Evolutionary conservation across 2,113 vertebrate species (phyloP).

Genomic region (Numenius arquata): DNA sequence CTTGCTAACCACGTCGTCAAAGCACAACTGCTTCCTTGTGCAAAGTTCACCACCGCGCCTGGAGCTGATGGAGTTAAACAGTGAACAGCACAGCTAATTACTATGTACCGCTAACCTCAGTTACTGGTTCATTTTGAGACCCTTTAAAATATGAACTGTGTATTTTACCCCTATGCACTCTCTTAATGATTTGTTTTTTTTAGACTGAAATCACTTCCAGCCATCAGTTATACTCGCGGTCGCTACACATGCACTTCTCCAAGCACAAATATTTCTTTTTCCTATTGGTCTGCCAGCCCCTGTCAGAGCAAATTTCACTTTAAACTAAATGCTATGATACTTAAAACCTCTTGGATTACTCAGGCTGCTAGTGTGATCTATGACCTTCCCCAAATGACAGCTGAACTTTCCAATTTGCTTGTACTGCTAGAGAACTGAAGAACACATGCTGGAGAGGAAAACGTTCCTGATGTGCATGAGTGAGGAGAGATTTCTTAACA

Average conservation of each 20-base stretch:
- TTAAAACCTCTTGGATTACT: conserved; percentile 81
- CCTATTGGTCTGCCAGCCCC: conserved; percentile 85
- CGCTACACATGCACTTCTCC: conserved; percentile 76
- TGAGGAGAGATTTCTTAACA: conserved; percentile 57
- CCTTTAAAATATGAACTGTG: conserved; percentile 92
- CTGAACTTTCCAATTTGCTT: conserved; percentile 79
- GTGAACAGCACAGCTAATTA: conserved; percentile 74
- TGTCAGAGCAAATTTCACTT: conserved; percentile 89
- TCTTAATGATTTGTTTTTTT: conserved; percentile 93
- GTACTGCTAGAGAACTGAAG: conserved; percentile 60
- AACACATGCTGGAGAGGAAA: conserved; percentile 71
- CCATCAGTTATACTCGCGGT: conserved; percentile 82
- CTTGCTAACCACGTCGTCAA: neutral
- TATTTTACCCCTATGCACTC: conserved; percentile 90
- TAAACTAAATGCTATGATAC: conserved; percentile 81
- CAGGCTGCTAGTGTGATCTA: conserved; percentile 78
- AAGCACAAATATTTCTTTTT: conserved; percentile 90
- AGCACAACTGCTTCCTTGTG: neutral
- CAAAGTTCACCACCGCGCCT: neutral
- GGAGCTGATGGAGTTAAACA: conserved; percentile 73
- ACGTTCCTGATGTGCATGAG: conserved; percentile 69
- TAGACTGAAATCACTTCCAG: conserved; percentile 96
- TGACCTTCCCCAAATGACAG: conserved; percentile 79
- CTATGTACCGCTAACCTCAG: conserved; percentile 76
- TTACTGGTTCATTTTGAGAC: conserved; percentile 78